These are phyloP conservation scores for Champsocephalus gunnari DNA, from an alignment of 2,797 vertebrate genomes.

Conservation along the genomic window DNA sequence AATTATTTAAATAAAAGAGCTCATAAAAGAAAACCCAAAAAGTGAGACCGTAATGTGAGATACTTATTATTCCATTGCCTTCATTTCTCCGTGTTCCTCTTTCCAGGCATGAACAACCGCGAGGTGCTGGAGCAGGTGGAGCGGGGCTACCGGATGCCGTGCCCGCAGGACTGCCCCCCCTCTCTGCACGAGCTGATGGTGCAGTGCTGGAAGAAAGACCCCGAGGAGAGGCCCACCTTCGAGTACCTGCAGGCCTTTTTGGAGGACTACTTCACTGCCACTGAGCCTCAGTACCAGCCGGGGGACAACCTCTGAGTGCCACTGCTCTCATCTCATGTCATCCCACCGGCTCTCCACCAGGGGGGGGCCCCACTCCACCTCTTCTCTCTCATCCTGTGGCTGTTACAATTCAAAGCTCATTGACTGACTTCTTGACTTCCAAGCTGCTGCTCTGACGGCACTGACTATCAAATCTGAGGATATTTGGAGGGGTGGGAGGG, in stretches of 20 bases:
- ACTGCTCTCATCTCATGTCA: constrained; percentile 54
- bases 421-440: constrained; percentile 63
- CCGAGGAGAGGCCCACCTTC: constrained; percentile 97
- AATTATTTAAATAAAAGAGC: no score
- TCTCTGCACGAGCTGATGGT: constrained; percentile 99
- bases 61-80: neutral
- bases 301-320: constrained; percentile 96
- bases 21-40: neutral
- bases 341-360: constrained; percentile 63
- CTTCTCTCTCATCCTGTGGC: constrained; percentile 56
- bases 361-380: constrained; percentile 64
- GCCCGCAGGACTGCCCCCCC: constrained; percentile 97
- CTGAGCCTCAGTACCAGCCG: constrained; percentile 99
- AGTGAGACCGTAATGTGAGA: neutral
- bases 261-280: constrained; percentile 99
- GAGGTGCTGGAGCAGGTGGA: constrained; percentile 99
- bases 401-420: constrained; percentile 59
- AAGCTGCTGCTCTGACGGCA: constrained; percentile 37
- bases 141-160: constrained; percentile 98
- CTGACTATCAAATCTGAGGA: constrained; percentile 64
- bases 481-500: constrained; percentile 32
- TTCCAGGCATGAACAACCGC: constrained; percentile 97
- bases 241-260: constrained; percentile 99
- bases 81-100: neutral
- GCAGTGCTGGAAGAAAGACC: constrained; percentile 99